Conservation (phyloP, 2,888 invertebrate genomes). For the Stenolophus ochropezus region DNA sequence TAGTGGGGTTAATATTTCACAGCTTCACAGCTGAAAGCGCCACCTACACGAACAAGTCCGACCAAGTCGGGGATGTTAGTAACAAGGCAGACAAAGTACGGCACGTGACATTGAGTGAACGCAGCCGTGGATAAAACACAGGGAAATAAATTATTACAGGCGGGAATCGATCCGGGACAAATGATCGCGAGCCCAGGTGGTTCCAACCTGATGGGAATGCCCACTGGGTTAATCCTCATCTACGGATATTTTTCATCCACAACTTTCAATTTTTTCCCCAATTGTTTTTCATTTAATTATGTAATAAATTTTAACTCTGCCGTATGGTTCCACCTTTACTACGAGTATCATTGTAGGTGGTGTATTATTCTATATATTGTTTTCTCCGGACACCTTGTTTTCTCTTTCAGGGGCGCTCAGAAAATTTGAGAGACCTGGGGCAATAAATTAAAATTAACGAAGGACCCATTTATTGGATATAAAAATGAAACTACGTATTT, state of each 20-base stretch:
- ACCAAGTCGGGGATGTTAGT: neutral
- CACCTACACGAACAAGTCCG: neutral
- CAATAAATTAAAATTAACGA: too few relatives aligned
- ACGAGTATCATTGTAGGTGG: too few relatives aligned
- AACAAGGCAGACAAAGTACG: slow-evolving; percentile 15
- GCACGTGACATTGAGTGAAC: slow-evolving; percentile 44
- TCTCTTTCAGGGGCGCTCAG: too few relatives aligned
- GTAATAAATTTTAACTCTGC: too few relatives aligned
- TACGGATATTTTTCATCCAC: neutral
- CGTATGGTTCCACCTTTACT: too few relatives aligned
- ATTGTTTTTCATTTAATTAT: too few relatives aligned
- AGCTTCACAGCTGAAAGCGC: neutral
- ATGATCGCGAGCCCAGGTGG: slow-evolving; percentile 49
- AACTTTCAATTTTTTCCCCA: too few relatives aligned
- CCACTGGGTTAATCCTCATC: slow-evolving; percentile 8
- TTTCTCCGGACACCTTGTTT: too few relatives aligned
- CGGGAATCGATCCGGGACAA: slow-evolving; percentile 50
- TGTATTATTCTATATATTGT: too few relatives aligned
- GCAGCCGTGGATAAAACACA: slow-evolving; percentile 34
- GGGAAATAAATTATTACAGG: slow-evolving; percentile 47
- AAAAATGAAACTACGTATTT: too few relatives aligned
- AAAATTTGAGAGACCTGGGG: too few relatives aligned
- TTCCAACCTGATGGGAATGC: neutral
- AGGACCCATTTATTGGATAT: too few relatives aligned
- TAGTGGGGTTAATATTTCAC: neutral